Evolutionary conservation across 2,888 invertebrate species (phyloP), one percentile per base, ranked within the genome.

Genomic region (Deilephila elpenor): DNA sequence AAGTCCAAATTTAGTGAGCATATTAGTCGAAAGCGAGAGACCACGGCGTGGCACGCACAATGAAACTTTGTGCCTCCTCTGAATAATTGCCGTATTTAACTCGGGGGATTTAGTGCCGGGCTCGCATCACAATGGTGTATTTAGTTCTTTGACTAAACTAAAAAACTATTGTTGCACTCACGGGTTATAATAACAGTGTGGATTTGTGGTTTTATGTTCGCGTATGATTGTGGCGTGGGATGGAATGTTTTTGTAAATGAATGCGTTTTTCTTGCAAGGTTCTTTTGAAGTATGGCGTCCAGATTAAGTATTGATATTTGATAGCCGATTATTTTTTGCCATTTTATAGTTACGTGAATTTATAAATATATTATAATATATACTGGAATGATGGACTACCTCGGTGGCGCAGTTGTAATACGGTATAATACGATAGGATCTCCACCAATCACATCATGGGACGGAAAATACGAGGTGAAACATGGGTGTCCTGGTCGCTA

Each of bases 31-130:
- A 83, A 82, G 82, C 84, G 84, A 78, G 83, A 83, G 84, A 83
- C 78, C 82, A 78, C 82, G 83, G 75, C 82, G 83, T 82, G 80
- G 82, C 84, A 85, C 85, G 87, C 88, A 93, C 91, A 92, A 92
- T 91, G 89, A 88, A 87, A 84, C 86, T 84, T 83, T 87, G 85
- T 87, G 89, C 88, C 89, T 88, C 89, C 86, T 85, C 88, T 90
- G 89, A 91, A 91, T 93, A 93, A 93, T 93, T 92, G 90, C 89
- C 87, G 91, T 88, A 89, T 92, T 93, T 92, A 92, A 89, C 88
- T 89, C 77, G 76, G 82, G 83, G 88, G 88, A 88, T 89, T 89
- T 88, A 89, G 86, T 86, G 85, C 83, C 84, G 79, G 82, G 80
- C 82, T 87, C 86, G 84, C 86, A 84, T 87, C 84, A 90, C 86